These are phyloP conservation scores for Axis porcinus DNA, from an alignment of 2,113 vertebrate genomes.

Conservation along the genomic window DNA sequence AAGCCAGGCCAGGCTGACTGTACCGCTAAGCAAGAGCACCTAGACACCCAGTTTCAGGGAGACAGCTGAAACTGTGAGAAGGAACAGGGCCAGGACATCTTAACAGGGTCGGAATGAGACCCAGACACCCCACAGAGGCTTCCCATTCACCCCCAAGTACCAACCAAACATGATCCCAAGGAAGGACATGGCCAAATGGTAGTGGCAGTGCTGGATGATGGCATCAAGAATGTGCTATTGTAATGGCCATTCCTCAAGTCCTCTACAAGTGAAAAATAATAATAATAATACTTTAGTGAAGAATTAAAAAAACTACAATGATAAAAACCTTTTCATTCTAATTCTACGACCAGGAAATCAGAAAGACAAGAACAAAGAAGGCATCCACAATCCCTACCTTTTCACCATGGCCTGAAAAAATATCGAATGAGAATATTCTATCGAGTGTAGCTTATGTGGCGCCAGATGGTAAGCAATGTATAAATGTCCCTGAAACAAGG, in stretches of 20 bases:
- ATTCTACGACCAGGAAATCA: background rate
- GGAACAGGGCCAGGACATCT: background rate
- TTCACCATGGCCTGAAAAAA: background rate
- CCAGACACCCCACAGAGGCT: background rate
- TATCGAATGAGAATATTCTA: background rate
- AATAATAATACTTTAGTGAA: background rate
- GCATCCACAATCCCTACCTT: background rate
- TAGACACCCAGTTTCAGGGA: background rate
- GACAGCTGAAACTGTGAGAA: background rate
- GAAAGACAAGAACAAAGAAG: background rate
- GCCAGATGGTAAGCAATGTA: background rate
- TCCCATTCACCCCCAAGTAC: too few relatives aligned
- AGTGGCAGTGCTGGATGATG: fast-evolving
- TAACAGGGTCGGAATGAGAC: background rate
- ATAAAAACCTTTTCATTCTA: background rate
- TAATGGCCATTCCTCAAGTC: background rate
- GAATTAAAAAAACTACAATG: background rate
- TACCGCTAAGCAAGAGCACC: background rate
- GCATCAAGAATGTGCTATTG: background rate
- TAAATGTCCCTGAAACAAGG: background rate
- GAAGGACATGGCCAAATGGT: background rate
- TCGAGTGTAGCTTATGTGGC: background rate
- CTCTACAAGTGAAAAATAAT: background rate
- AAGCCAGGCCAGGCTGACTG: background rate
- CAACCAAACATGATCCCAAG: background rate